phyloP scores from a whole-genome alignment of 2,888 invertebrate species.

The Calameuta idolon region DNA sequence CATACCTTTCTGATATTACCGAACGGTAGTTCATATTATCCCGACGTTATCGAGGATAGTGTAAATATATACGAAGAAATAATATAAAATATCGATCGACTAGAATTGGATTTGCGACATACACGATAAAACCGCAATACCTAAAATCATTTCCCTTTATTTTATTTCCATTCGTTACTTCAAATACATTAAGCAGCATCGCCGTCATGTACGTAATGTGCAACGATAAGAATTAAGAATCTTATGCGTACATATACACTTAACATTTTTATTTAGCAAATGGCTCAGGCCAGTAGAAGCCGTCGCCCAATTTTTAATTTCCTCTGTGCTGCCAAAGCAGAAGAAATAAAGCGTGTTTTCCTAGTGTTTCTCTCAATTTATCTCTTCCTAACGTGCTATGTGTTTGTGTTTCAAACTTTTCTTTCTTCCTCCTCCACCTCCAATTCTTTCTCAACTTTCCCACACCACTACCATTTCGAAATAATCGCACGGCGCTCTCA shows the following conservation, averaged over 20 bases:
- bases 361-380: neutral
- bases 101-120: too few relatives aligned
- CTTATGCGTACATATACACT: slow-evolving; percentile 33
- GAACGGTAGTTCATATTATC: too few relatives aligned
- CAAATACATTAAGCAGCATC: slow-evolving; percentile 44
- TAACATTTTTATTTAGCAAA: slow-evolving; percentile 30
- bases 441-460: slow-evolving; percentile 14
- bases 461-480: slow-evolving; percentile 7
- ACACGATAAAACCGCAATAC: slow-evolving; percentile 17
- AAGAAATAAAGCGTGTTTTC: slow-evolving; percentile 28
- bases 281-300: slow-evolving; percentile 35
- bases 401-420: slow-evolving; percentile 22
- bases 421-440: slow-evolving; percentile 13
- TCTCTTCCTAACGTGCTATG: slow-evolving; percentile 30
- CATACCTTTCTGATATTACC: slow-evolving; percentile 18
- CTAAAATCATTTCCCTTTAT: slow-evolving; percentile 34
- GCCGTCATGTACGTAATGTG: slow-evolving; percentile 40
- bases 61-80: too few relatives aligned
- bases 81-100: too few relatives aligned
- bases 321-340: slow-evolving; percentile 27
- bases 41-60: too few relatives aligned
- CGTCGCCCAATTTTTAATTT: slow-evolving; percentile 33
- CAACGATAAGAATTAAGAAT: slow-evolving; percentile 47
- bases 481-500: slow-evolving; percentile 29
- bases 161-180: slow-evolving; percentile 43